Percentiles rank a stretch among this genome's conserved stretches.
Conservation (phyloP, 2,888 invertebrate species). For the Alloscopus bannaensis region DNA sequence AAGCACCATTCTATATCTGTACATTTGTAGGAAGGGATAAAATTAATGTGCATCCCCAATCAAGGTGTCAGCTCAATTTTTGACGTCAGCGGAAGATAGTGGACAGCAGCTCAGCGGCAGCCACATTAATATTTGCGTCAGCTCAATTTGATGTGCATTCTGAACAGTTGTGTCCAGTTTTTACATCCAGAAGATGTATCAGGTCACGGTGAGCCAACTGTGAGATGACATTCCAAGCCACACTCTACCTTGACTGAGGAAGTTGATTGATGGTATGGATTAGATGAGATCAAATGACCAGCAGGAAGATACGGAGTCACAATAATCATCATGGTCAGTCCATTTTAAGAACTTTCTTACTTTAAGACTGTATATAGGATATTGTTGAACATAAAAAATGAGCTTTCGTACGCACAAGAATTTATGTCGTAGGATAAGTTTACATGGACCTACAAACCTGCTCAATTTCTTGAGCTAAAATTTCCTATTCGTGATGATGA, state of each 20-base stretch:
- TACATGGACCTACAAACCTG: background rate
- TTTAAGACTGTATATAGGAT: too few relatives aligned
- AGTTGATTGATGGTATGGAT: conserved; percentile 35
- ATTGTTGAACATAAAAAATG: conserved; percentile 39
- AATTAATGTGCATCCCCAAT: too few relatives aligned
- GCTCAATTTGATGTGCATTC: background rate
- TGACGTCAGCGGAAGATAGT: conserved; percentile 11
- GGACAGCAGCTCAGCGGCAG: too few relatives aligned
- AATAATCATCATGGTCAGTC: conserved; percentile 31
- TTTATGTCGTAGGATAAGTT: background rate
- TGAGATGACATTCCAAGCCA: background rate
- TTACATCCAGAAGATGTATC: conserved; percentile 2
- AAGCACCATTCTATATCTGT: too few relatives aligned
- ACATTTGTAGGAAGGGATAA: too few relatives aligned
- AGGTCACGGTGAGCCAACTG: conserved; percentile 12
- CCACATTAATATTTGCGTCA: conserved; percentile 19
- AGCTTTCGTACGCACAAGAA: background rate
- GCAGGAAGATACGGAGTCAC: background rate
- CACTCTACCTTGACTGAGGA: background rate
- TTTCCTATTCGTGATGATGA: conserved; percentile 3
- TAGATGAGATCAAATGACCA: conserved; percentile 25
- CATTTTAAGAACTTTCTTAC: too few relatives aligned
- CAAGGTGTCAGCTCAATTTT: conserved; percentile 18
- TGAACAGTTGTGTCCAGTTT: conserved; percentile 16
- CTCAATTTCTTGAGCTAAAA: background rate